phyloP scores from a whole-genome alignment of 2,888 invertebrate genomes.

The Chrysopilus asiliformis region DNA sequence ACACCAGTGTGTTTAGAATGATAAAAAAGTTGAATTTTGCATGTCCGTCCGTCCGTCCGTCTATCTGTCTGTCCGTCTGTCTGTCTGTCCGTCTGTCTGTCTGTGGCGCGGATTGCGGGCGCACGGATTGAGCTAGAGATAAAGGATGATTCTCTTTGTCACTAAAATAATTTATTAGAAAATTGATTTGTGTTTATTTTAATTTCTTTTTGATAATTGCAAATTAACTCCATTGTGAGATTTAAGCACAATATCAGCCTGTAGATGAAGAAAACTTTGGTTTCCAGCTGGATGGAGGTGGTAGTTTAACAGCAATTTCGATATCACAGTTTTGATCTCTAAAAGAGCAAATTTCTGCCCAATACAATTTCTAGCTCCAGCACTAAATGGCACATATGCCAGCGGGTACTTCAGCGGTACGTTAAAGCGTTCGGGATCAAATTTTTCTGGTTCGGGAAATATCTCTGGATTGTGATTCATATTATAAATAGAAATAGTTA shows the following conservation, averaged over 20 bases:
- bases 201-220: constrained; percentile 1
- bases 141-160: too few relatives aligned
- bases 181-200: neutral
- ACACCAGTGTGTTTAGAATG: too few relatives aligned
- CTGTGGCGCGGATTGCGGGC: too few relatives aligned
- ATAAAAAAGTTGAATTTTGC: too few relatives aligned
- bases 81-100: too few relatives aligned
- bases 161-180: too few relatives aligned
- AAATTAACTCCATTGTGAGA: constrained; percentile 4
- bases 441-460: constrained; percentile 7
- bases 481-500: constrained; percentile 2
- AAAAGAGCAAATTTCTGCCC: constrained; percentile 7
- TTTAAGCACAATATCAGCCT: constrained; percentile 8
- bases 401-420: constrained; percentile 2
- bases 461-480: constrained; percentile 5
- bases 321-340: constrained; percentile 3
- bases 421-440: constrained; percentile 6
- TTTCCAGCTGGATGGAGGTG: constrained; percentile 3
- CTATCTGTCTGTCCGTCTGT: too few relatives aligned
- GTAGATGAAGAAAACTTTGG: constrained; percentile 18
- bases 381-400: constrained; percentile 8
- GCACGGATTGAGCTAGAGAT: too few relatives aligned
- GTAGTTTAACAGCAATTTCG: constrained; percentile 4
- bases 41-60: too few relatives aligned
- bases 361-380: constrained; percentile 7